These are phyloP conservation scores for Drosophila phalerata DNA, from an alignment of 2,888 invertebrate species.

Conservation along the genomic window DNA sequence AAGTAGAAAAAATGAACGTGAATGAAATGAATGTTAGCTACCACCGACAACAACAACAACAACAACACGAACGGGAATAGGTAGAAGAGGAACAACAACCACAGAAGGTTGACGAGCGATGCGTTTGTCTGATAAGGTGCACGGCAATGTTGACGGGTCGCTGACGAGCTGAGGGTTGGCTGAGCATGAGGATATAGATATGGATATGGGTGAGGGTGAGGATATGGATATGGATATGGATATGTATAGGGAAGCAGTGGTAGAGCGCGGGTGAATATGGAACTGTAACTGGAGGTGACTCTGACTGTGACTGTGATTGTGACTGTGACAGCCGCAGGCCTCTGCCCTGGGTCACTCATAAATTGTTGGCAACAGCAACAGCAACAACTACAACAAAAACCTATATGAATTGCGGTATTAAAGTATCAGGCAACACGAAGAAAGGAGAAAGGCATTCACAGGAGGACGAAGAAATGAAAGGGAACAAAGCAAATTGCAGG, in stretches of 20 bases:
- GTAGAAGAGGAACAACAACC: constrained; percentile 1
- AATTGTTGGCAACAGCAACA: constrained; percentile 57
- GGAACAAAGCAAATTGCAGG: constrained; percentile 66
- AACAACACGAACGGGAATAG: background rate
- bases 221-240: background rate
- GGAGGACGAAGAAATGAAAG: no score
- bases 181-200: background rate
- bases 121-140: constrained; percentile 50
- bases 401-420: constrained; percentile 72
- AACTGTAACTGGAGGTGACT: constrained; percentile 2
- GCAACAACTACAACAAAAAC: constrained; percentile 29
- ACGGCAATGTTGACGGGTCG: constrained; percentile 50
- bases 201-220: background rate
- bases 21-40: constrained; percentile 27
- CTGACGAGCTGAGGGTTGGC: constrained; percentile 26
- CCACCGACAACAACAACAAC: constrained; percentile 21
- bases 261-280: background rate
- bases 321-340: constrained; percentile 18
- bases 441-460: background rate
- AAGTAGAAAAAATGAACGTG: background rate
- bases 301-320: constrained; percentile 9
- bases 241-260: background rate
- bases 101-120: constrained; percentile 35
- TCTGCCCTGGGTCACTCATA: constrained; percentile 57
- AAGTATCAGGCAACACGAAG: constrained; percentile 62